Percentiles rank a stretch among this genome's conserved stretches.
Conservation (phyloP, 2,113 vertebrate species). For the Rhabdornis inornatus region DNA sequence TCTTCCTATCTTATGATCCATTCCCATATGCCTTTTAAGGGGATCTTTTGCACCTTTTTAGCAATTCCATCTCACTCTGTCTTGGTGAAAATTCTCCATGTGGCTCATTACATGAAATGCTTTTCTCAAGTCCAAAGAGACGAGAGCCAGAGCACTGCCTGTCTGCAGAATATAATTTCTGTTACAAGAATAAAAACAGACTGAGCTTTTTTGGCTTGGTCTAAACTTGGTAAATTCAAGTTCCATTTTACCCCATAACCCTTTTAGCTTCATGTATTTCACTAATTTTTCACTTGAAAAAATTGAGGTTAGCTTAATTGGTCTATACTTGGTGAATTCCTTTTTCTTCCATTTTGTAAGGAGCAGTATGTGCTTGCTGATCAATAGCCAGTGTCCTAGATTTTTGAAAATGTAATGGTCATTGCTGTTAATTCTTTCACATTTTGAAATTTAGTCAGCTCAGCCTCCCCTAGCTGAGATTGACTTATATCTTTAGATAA, state of each 20-base stretch:
- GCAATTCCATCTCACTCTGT: neutral
- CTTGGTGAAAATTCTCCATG: neutral
- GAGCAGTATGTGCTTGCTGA: neutral
- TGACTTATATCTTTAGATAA: neutral
- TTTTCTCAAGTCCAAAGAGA: neutral
- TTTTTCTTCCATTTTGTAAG: neutral
- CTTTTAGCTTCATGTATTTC: neutral
- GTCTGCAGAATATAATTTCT: neutral
- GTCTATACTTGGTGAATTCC: neutral
- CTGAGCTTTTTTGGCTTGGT: neutral
- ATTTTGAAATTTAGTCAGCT: neutral
- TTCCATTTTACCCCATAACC: neutral
- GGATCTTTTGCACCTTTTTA: neutral
- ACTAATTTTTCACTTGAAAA: neutral
- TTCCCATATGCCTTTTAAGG: neutral
- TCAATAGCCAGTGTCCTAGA: neutral
- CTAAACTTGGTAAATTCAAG: neutral
- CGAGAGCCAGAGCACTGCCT: neutral
- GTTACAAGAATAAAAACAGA: neutral
- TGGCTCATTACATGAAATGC: neutral
- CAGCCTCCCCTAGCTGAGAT: neutral
- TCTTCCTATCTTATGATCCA: accelerated
- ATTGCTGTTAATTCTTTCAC: neutral
- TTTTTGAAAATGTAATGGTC: neutral
- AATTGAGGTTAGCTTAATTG: neutral